Conservation (phyloP, 2,888 invertebrate species). For the Rotaria sp. region DNA sequence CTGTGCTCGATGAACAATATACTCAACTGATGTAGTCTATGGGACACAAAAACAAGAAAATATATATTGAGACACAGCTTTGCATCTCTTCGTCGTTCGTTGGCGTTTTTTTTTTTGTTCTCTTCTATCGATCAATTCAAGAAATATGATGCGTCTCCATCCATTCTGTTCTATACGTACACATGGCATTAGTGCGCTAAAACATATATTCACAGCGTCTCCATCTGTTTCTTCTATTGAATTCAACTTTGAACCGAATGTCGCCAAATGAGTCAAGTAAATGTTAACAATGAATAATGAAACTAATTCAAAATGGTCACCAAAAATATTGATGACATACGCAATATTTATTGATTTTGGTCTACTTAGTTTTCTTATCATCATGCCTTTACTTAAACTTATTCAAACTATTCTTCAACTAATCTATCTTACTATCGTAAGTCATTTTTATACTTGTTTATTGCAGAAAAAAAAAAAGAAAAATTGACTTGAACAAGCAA, state of each 20-base stretch:
- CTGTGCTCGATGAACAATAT: background rate
- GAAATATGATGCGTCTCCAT: conserved; percentile 1
- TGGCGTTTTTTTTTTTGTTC: background rate
- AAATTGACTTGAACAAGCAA: background rate
- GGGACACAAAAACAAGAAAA: background rate
- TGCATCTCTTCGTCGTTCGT: background rate
- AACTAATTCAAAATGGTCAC: background rate
- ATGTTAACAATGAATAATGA: background rate
- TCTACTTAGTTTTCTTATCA: background rate
- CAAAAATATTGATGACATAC: background rate
- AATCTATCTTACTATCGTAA: background rate
- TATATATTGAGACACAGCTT: background rate
- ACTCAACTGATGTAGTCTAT: background rate
- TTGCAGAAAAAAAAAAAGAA: background rate
- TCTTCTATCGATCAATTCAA: background rate
- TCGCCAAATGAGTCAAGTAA: background rate
- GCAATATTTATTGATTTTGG: background rate
- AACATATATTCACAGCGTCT: background rate
- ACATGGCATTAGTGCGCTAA: background rate
- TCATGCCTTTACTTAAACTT: background rate
- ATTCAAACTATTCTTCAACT: background rate
- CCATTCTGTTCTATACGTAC: background rate
- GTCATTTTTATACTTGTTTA: background rate
- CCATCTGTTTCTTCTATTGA: background rate
- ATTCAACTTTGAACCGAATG: background rate